A percentile compares a stretch with the other conserved stretches of the same genome.
Conservation (phyloP, 2,113 vertebrate genomes). For the Myotis davidii region DNA sequence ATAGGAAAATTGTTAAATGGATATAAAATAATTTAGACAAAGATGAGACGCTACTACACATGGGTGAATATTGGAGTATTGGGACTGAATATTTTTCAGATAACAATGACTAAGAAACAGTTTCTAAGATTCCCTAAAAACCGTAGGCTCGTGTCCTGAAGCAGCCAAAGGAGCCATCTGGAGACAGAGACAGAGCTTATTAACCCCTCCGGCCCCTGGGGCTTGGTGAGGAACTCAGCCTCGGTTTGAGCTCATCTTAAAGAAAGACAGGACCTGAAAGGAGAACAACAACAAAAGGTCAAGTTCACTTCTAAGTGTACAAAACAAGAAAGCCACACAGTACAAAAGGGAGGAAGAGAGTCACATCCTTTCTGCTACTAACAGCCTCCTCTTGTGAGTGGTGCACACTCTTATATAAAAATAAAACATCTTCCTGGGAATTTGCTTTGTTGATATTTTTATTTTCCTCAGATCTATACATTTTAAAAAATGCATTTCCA, state of each 20-base stretch:
- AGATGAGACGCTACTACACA: neutral
- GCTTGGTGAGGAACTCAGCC: neutral
- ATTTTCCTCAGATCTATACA: constrained; percentile 21
- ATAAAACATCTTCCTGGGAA: constrained; percentile 44
- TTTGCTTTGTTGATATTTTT: constrained; percentile 32
- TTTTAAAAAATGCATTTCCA: neutral
- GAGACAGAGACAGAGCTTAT: constrained; percentile 29
- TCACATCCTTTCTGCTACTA: constrained; percentile 54
- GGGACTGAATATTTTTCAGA: constrained; percentile 38
- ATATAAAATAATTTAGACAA: neutral
- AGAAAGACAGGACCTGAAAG: constrained; percentile 3
- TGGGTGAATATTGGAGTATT: neutral
- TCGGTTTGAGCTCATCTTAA: constrained; percentile 21
- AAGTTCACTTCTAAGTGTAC: constrained; percentile 37
- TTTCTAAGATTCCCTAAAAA: constrained; percentile 17
- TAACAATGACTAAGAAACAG: constrained; percentile 37
- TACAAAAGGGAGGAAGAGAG: constrained; percentile 51
- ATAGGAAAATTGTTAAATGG: neutral
- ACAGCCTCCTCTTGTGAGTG: neutral
- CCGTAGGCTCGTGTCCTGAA: neutral
- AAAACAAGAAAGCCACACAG: constrained; percentile 46
- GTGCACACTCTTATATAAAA: constrained; percentile 2
- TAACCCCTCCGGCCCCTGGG: neutral
- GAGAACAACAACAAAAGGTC: constrained; percentile 20
- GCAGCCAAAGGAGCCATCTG: neutral